Conservation (phyloP, 1,140 invertebrate genomes). For the Archegozetes longisetosus region DNA sequence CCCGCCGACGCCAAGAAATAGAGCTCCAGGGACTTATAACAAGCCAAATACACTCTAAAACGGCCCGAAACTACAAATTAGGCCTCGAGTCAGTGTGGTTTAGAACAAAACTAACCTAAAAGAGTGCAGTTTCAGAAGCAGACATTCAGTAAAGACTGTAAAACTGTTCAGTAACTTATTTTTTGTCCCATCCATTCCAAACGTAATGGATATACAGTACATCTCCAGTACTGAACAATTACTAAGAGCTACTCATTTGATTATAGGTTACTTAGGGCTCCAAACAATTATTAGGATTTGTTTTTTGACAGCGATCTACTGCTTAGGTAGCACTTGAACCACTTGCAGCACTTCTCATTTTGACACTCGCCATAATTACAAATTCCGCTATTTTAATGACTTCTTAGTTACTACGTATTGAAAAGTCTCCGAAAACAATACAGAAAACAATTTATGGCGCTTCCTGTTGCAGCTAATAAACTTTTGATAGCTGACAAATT, state of each 20-base stretch:
- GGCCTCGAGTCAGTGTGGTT: constrained; percentile 2
- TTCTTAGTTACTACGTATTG: neutral
- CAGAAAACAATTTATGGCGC: no score
- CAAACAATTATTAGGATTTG: neutral
- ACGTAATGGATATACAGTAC: neutral
- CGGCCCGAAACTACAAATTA: neutral
- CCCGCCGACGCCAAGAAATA: neutral
- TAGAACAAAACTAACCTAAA: neutral
- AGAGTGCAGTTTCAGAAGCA: no score
- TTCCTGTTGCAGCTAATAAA: no score
- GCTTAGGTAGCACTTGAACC: neutral
- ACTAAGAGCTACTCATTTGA: neutral
- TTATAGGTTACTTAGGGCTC: neutral
- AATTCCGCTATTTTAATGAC: neutral
- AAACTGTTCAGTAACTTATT: no score
- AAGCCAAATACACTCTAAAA: neutral
- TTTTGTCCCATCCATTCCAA: no score
- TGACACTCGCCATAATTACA: neutral
- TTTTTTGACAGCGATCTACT: neutral
- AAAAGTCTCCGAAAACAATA: no score
- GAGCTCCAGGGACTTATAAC: neutral
- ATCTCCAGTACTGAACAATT: neutral
- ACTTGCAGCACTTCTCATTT: neutral
- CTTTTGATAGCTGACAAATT: no score
- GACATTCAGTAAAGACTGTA: no score